A percentile compares a stretch with the other conserved stretches of the same genome.
These are phyloP conservation scores for Conus betulinus DNA, from an alignment of 1,140 invertebrate species.

Conservation along the genomic window DNA sequence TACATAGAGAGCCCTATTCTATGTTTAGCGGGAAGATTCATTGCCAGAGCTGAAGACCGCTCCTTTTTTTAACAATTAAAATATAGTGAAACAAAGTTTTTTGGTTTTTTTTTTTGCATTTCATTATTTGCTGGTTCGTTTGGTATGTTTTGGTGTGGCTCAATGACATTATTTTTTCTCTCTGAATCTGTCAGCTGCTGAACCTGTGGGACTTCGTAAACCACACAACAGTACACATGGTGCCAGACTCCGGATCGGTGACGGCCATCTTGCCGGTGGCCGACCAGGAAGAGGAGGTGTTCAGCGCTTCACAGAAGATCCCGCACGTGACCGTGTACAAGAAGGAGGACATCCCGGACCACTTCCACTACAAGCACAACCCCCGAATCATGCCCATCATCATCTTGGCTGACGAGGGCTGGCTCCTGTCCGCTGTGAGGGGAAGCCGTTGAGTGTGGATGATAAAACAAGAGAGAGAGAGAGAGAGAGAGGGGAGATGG, in stretches of 20 bases:
- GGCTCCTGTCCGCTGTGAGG: constrained; percentile 64
- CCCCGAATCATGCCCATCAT: constrained; percentile 66
- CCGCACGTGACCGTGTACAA: constrained; percentile 56
- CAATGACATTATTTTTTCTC: too few relatives aligned
- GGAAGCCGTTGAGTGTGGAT: not conserved
- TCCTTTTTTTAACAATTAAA: too few relatives aligned
- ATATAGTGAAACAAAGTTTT: too few relatives aligned
- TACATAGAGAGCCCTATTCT: too few relatives aligned
- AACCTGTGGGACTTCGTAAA: constrained; percentile 43
- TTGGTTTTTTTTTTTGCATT: too few relatives aligned
- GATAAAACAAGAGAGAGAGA: too few relatives aligned
- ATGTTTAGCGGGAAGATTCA: too few relatives aligned
- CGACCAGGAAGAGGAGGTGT: constrained; percentile 37
- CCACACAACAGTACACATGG: constrained; percentile 18
- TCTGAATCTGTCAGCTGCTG: constrained; percentile 36
- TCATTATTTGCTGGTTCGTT: too few relatives aligned
- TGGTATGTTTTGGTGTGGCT: too few relatives aligned
- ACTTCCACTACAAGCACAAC: constrained; percentile 69
- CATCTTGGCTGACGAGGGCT: constrained; percentile 71
- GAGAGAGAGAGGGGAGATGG: too few relatives aligned
- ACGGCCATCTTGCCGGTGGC: constrained; percentile 49
- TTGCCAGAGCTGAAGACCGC: too few relatives aligned
- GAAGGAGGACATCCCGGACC: constrained; percentile 71
- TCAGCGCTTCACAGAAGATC: constrained; percentile 10
- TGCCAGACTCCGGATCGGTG: constrained; percentile 40